Evolutionary conservation across 2,113 vertebrate species (phyloP).

Genomic region (Oryzias melastigma): DNA sequence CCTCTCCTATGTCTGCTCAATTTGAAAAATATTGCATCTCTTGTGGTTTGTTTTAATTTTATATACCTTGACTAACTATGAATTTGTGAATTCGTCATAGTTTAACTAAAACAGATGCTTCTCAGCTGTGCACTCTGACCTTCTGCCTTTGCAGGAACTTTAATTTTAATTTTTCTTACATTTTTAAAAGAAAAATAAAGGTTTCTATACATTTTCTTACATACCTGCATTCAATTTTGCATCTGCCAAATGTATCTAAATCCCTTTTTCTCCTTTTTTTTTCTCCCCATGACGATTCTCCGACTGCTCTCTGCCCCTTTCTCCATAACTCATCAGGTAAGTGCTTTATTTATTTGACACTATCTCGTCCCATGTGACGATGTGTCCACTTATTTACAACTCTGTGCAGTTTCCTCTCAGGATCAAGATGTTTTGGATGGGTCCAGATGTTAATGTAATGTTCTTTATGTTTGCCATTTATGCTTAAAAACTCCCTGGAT

Average conservation of each 20-base stretch:
- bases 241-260: background rate
- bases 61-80: too few species aligned
- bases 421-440: background rate
- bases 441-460: slow-evolving; percentile 13
- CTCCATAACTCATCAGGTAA: slow-evolving; percentile 58
- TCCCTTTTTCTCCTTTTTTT: slow-evolving; percentile 1
- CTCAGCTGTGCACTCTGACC: too few species aligned
- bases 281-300: slow-evolving; percentile 15
- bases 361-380: background rate
- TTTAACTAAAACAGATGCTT: too few species aligned
- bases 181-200: too few species aligned
- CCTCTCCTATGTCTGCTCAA: too few species aligned
- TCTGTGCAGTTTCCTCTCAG: background rate
- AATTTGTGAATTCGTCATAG: too few species aligned
- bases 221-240: too few species aligned
- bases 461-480: slow-evolving; percentile 2
- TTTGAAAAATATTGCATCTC: too few species aligned
- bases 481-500: background rate
- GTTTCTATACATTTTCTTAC: too few species aligned
- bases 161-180: too few species aligned
- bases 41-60: too few species aligned
- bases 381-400: slow-evolving; percentile 1
- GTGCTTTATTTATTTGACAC: slow-evolving; percentile 32
- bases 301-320: background rate
- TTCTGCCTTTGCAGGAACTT: too few species aligned